Base-by-base conservation (phyloP, 35 echinoderm and acorn worm species). In the Antedon bifida region DNA sequence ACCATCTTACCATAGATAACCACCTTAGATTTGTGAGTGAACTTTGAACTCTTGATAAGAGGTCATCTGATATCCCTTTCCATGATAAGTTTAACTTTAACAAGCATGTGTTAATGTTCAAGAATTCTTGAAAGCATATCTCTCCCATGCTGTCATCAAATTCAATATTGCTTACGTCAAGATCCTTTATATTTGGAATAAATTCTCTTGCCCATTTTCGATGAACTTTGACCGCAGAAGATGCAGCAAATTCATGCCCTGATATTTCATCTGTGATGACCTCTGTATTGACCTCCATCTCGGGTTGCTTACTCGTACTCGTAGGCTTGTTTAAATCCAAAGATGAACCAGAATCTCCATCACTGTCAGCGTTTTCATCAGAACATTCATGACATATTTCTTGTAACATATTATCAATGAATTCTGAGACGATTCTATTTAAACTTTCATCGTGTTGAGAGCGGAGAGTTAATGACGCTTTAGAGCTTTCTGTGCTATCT, bases 101-200 rank as follows among this genome's bases (percentile, higher is more conserved):
- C 34, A 87, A 64, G 30, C 79, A 36, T 30, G 4, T 12, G 51
- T 87, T 87, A 55, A 79, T 46, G 0, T 73, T 33, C 23, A 87
- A 82, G 79, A 87, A 87, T 44, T 87, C 86, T 55, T 87, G 38
- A 32, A 87, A 82, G 36, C 86, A 87, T 32, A 39, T 74, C 34
- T 75, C 56, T 23, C 74, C 79, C 26, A 87, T 78, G 36, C 75
- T 75, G 0, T 33, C 79, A 82, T 82, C 73, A 17, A 87, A 81
- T 19, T 81, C 79, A 17, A 87, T 34, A 74, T 75, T 39, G 30
- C 34, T 38, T 23, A 87, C 82, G 31, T 82, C 75, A 14, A 87
- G 33, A 31, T 64, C 51, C 26, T 64, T 64, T 16, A 64, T 64
- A 64, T 64, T 64, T 64, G 51, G 51, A 64, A 64, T 23, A 64